Evolutionary conservation across 1,140 invertebrate genomes (phyloP), one percentile per base, ranked within the genome.

Genomic region (Diachasma alloeum): DNA sequence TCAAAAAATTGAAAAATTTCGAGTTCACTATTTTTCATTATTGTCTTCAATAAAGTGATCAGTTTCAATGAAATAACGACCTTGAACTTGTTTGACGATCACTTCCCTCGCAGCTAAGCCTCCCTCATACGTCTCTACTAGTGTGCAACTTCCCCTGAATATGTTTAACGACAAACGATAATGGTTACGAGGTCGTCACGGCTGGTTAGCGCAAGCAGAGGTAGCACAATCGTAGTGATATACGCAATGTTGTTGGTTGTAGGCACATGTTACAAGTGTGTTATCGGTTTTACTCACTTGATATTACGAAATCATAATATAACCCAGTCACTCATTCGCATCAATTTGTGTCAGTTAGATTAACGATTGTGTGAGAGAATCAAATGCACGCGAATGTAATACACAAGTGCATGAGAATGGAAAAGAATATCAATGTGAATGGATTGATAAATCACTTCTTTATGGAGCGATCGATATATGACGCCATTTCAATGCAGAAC

Each of bases 171-270:
- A 67, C 42, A 36, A 53, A 75, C 68, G 74, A 75, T 75, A 75
- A 75, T 68, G 74, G 67, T 75, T 69, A 75, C 74, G 74, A 75
- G 74, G 74, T 56, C 74, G 74, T 75, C 67, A 59, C 74, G 74
- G 74, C n/a, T 24, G 26, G 74, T 75, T 75, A 46, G 36, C 17
- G 9, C 31, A 73, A 53, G 17, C 13, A 15, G 59, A 63, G 24
- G 59, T 24, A 63, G 59, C 59, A 63, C 59, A 63, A 63, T 31
- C 9, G 11, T 63, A 31, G 59, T 13, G 0, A 15, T 31, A 26
- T 13, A 26, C 59, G 24, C 24, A 63, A 31, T 53, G 48, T 53
- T 53, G 48, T n/a, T 53, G 48, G n/a, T n/a, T 53, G 48, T 53
- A 53, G 48, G 2, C 48, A 53, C 48, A 63, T 63, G 59, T 26